Base-by-base conservation (phyloP, 2,113 vertebrate species). In the Leucosticte australis region DNA sequence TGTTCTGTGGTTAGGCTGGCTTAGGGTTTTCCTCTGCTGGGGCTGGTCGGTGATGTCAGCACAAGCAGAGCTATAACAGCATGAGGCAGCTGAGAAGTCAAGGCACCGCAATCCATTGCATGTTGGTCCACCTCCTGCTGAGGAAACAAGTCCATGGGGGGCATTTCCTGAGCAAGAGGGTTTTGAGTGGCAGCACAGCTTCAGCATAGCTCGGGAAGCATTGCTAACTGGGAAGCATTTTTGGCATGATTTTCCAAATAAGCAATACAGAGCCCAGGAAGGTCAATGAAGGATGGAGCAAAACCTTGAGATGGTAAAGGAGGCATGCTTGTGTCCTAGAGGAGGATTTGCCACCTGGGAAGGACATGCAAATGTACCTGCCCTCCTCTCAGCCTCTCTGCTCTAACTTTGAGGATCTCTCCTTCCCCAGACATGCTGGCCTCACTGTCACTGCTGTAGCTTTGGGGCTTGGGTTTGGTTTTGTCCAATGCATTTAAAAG, bases 61-160 rank as follows among this genome's bases (percentile, higher is more conserved):
- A 9, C 33, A 41, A 50, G 55, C 44, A 9, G 64, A 50, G 39
- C 44, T 18, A 0, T 13, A 76, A 65, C 70, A 33, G 59, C 50
- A 41, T 2, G 2, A 81, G 71, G 75, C 64, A 73, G 49, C 6
- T 0, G 4, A 92, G 19, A 15, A 77, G 39, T 56, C 60, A 46
- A 0, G 1, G 35, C 81, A 35, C 37, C 0, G 31, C 73, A 47
- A 15, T 12, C 53, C 30, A 13, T 23, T 62, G 81, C 11, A 0
- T 76, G 52, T 81, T 46, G 17, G 56, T 67, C 71, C 4, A 1
- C 30, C 75, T 79, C 55, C 55, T 2, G 15, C 67, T 60, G 79
- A 27, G 85, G 42, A 95, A 95, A 92, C 55, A 77, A 90, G 63
- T 18, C 74, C 75, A 46, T 0, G 0, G 67, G 57, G 55, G 68